A percentile compares a stretch with the other conserved stretches of the same genome.
Evolutionary conservation across 2,888 invertebrate species (phyloP).

Genomic region (Ophion costatus): DNA sequence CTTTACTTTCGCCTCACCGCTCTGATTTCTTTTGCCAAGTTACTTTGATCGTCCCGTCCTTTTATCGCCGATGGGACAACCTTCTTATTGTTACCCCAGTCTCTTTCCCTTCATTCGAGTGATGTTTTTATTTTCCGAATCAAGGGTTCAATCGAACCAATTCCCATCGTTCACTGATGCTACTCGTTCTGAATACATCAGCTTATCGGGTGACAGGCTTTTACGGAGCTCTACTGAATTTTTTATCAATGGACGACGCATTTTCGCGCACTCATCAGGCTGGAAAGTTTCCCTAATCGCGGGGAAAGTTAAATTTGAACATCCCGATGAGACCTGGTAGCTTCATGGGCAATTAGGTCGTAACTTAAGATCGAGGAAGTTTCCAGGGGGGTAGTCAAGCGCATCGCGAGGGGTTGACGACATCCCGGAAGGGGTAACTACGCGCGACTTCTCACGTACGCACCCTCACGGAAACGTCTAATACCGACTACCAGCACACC

Average conservation of each 20-base stretch:
- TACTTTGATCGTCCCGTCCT: background rate
- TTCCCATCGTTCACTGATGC: background rate
- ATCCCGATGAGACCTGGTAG: background rate
- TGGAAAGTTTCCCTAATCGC: slow-evolving; percentile 11
- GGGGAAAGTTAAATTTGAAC: slow-evolving; percentile 43
- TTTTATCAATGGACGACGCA: no score
- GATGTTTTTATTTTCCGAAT: background rate
- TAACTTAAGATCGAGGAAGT: slow-evolving; percentile 47
- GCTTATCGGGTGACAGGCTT: background rate
- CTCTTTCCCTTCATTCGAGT: background rate
- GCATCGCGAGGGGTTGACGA: slow-evolving; percentile 12
- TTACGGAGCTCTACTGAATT: background rate
- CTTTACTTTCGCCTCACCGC: background rate
- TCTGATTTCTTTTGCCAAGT: slow-evolving; percentile 34
- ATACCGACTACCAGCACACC: background rate
- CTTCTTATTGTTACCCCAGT: slow-evolving; percentile 8
- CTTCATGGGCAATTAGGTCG: slow-evolving; percentile 49
- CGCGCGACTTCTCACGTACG: background rate
- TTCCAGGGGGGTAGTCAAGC: slow-evolving; percentile 3
- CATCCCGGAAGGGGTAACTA: slow-evolving; percentile 28
- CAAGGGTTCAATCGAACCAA: background rate
- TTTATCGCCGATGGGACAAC: slow-evolving; percentile 25
- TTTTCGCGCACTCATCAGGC: background rate
- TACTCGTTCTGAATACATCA: background rate
- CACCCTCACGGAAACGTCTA: background rate